These are phyloP conservation scores for Drosophila meridiana DNA, from an alignment of 2,888 invertebrate species.

Conservation along the genomic window DNA sequence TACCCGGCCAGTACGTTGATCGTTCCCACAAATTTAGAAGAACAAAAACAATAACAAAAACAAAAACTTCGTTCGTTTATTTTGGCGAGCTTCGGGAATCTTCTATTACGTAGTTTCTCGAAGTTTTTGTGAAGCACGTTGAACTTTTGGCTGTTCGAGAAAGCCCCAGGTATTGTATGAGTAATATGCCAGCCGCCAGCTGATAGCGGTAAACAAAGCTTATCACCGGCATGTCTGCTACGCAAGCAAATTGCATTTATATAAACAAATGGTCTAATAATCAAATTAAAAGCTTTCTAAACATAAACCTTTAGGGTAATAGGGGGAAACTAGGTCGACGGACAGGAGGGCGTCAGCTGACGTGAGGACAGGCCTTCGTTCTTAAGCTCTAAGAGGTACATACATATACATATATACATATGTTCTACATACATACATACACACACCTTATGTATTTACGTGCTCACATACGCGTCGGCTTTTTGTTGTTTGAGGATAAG, in stretches of 20 bases:
- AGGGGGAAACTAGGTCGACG: slow-evolving; percentile 45
- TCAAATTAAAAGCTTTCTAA: slow-evolving; percentile 35
- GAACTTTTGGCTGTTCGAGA: slow-evolving; percentile 28
- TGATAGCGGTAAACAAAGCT: slow-evolving; percentile 43
- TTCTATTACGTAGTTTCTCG: slow-evolving; percentile 25
- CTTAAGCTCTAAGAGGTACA: not conserved
- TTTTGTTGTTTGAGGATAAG: slow-evolving; percentile 22
- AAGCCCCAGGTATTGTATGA: slow-evolving; percentile 30
- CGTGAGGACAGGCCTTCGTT: slow-evolving; percentile 32
- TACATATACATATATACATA: not conserved
- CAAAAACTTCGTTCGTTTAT: slow-evolving; percentile 8
- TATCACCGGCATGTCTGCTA: slow-evolving; percentile 51
- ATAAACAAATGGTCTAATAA: slow-evolving; percentile 34
- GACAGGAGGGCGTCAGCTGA: slow-evolving; percentile 15
- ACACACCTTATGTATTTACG: slow-evolving; percentile 4
- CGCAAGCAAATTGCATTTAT: slow-evolving; percentile 34
- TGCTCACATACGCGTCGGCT: slow-evolving; percentile 32
- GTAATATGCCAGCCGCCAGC: slow-evolving; percentile 22
- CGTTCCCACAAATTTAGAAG: not conserved
- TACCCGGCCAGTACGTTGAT: slow-evolving; percentile 14
- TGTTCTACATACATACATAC: no score
- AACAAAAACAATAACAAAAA: not conserved
- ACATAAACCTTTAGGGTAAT: slow-evolving; percentile 1
- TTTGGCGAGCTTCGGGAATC: slow-evolving; percentile 34
- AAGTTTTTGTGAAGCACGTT: slow-evolving; percentile 20